Evolutionary conservation across 2,797 vertebrate species (phyloP).

Genomic region (Enteromius viviparus): DNA sequence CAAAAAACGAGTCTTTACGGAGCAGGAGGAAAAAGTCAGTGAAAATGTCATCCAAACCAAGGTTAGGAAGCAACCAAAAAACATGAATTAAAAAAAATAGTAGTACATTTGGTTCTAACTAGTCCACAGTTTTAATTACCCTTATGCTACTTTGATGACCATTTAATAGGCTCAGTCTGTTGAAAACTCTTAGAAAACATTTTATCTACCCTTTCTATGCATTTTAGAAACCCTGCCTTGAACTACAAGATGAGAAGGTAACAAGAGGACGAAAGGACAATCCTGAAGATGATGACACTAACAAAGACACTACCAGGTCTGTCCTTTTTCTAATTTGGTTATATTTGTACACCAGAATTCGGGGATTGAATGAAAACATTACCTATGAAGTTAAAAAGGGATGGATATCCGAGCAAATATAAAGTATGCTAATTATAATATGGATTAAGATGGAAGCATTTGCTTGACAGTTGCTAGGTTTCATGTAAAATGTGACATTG

Average conservation of each 20-base stretch:
- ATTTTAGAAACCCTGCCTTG: slow-evolving; percentile 62
- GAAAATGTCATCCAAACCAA: slow-evolving; percentile 59
- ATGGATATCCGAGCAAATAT: background rate
- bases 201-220: background rate
- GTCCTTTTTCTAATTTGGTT: slow-evolving; percentile 30
- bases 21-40: slow-evolving; percentile 53
- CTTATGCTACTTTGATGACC: background rate
- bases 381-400: background rate
- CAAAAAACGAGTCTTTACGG: slow-evolving; percentile 58
- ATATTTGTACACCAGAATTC: background rate
- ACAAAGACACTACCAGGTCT: slow-evolving; percentile 70
- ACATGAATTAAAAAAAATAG: background rate
- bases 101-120: background rate
- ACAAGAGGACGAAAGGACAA: slow-evolving; percentile 42
- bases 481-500: background rate
- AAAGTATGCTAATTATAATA: background rate
- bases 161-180: background rate
- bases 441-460: background rate
- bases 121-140: background rate
- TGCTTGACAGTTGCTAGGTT: background rate
- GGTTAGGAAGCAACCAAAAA: slow-evolving; percentile 63
- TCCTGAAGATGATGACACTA: slow-evolving; percentile 64
- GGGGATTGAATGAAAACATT: background rate
- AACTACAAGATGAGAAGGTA: slow-evolving; percentile 37
- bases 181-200: background rate